Conservation (phyloP, 2,797 vertebrate genomes). For the Myotis findleyi region DNA sequence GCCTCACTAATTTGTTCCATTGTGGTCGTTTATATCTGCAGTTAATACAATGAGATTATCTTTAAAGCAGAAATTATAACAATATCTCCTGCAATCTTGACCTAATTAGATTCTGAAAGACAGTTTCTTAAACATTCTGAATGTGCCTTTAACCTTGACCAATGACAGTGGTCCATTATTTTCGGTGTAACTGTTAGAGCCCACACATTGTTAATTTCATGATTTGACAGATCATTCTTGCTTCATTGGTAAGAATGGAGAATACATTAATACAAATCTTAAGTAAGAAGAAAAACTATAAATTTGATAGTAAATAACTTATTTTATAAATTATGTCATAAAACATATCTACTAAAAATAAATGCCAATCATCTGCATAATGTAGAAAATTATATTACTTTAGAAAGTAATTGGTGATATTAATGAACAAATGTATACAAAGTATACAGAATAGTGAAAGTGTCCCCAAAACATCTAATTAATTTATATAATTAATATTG, state of each 20-base stretch:
- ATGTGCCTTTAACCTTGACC: not conserved
- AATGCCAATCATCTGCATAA: not conserved
- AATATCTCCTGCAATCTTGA: not conserved
- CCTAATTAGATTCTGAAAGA: constrained; percentile 45
- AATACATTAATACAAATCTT: not conserved
- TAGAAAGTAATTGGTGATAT: not conserved
- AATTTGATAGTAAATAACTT: not conserved
- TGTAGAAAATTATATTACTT: not conserved
- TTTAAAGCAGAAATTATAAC: constrained; percentile 39
- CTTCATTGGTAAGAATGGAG: not conserved
- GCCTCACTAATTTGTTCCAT: constrained; percentile 60
- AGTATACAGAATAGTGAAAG: not conserved
- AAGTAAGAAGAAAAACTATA: not conserved
- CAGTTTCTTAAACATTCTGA: constrained; percentile 35
- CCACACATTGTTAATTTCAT: not conserved
- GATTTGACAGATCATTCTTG: not conserved
- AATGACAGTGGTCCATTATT: not conserved
- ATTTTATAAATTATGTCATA: not conserved
- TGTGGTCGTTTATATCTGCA: constrained; percentile 41
- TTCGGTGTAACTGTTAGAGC: not conserved
- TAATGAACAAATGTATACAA: not conserved
- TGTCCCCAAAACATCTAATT: not conserved
- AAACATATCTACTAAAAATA: not conserved
- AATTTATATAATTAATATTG: not conserved
- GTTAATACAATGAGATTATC: constrained; percentile 25